Conservation (phyloP, 2,797 vertebrate genomes). For the Rhinella marina region DNA sequence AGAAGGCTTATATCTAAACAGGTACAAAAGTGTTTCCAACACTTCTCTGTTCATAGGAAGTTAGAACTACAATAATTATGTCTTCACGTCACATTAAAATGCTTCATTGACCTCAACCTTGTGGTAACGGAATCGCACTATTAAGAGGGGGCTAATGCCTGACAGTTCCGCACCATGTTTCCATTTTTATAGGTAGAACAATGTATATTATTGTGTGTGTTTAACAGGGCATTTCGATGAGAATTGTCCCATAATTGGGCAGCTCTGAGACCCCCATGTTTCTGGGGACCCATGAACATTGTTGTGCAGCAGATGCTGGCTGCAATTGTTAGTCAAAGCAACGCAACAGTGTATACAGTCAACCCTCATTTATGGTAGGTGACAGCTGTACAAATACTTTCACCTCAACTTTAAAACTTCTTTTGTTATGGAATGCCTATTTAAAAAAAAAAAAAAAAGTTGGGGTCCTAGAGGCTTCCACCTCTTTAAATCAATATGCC, state of each 20-base stretch:
- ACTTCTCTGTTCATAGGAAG: neutral
- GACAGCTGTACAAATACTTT: too few relatives aligned
- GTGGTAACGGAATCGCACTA: neutral
- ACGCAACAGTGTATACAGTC: too few relatives aligned
- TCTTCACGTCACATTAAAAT: conserved; percentile 9
- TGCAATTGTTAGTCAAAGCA: too few relatives aligned
- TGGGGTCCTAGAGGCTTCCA: too few relatives aligned
- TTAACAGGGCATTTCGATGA: neutral
- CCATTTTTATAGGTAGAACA: neutral
- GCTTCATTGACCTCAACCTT: neutral
- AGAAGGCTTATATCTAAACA: neutral
- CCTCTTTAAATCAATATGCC: too few relatives aligned
- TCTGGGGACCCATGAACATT: neutral
- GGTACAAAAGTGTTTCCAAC: neutral
- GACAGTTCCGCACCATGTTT: neutral
- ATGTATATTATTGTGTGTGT: neutral
- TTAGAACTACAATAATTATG: conserved; percentile 9
- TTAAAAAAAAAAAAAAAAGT: too few relatives aligned
- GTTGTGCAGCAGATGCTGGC: neutral
- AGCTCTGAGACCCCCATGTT: neutral
- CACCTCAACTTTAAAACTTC: too few relatives aligned
- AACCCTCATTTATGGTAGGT: too few relatives aligned
- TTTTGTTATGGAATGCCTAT: too few relatives aligned
- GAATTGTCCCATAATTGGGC: neutral
- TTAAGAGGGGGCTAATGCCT: neutral